These are phyloP conservation scores for Pasiphila rectangulata DNA, from an alignment of 2,888 invertebrate species.

Conservation along the genomic window DNA sequence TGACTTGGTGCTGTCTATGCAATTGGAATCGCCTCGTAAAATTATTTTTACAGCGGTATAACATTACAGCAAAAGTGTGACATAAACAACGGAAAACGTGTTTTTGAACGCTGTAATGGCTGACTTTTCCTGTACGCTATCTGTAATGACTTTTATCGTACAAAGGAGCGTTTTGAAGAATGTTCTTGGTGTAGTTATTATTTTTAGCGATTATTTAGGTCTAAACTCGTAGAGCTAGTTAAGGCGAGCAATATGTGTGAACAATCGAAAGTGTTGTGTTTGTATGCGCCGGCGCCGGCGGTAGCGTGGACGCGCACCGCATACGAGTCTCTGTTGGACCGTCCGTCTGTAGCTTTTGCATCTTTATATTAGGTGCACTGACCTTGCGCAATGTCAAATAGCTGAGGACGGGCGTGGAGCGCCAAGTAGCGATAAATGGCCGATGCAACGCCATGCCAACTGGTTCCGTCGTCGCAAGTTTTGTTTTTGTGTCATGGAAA, in stretches of 20 bases:
- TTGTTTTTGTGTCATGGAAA: slow-evolving; percentile 59
- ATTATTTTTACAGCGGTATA: slow-evolving; percentile 29
- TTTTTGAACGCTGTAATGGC: slow-evolving; percentile 26
- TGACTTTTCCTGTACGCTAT: slow-evolving; percentile 31
- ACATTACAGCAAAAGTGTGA: slow-evolving; percentile 26
- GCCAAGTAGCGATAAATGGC: slow-evolving; percentile 53
- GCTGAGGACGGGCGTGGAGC: slow-evolving; percentile 58
- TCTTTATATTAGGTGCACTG: slow-evolving; percentile 78
- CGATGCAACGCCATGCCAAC: slow-evolving; percentile 57
- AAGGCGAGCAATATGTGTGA: slow-evolving; percentile 5
- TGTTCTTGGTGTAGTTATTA: slow-evolving; percentile 14
- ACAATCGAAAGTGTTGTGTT: slow-evolving; percentile 72
- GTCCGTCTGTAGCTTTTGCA: slow-evolving; percentile 54
- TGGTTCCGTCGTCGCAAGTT: slow-evolving; percentile 52
- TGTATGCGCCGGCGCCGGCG: slow-evolving; percentile 56
- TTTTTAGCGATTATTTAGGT: slow-evolving; percentile 10
- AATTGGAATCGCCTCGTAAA: slow-evolving; percentile 28
- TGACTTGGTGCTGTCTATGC: slow-evolving; percentile 8
- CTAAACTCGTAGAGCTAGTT: slow-evolving; percentile 9
- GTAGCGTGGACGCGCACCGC: slow-evolving; percentile 51
- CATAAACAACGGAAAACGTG: slow-evolving; percentile 31
- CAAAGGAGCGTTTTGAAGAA: slow-evolving; percentile 25
- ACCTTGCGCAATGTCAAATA: slow-evolving; percentile 81
- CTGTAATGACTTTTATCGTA: slow-evolving; percentile 32
- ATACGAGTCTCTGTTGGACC: slow-evolving; percentile 36